A percentile compares a stretch with the other conserved stretches of the same genome.
Evolutionary conservation across 2,113 vertebrate species (phyloP).

Genomic region (Entomyzon cyanotis): DNA sequence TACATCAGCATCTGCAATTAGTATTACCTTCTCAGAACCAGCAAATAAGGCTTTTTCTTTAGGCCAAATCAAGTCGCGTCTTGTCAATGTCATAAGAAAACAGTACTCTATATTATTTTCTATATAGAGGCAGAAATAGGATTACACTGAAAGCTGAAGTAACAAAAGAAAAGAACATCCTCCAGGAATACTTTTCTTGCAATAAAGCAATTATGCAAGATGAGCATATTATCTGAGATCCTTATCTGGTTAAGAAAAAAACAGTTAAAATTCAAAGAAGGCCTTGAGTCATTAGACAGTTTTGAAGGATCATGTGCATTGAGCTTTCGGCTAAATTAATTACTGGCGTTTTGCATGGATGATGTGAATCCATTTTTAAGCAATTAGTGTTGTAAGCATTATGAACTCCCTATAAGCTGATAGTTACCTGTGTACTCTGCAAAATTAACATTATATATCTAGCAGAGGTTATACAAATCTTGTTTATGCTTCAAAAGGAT

Average conservation of each 20-base stretch:
- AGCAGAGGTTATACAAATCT: not conserved
- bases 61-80: not conserved
- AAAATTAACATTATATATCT: not conserved
- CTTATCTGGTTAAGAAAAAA: conserved; percentile 12
- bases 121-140: not conserved
- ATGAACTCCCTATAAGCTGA: not conserved
- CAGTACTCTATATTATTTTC: not conserved
- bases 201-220: conserved; percentile 22
- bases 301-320: not conserved
- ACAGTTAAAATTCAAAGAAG: not conserved
- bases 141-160: not conserved
- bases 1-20: not conserved
- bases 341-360: not conserved
- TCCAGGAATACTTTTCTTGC: not conserved
- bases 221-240: not conserved
- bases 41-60: not conserved
- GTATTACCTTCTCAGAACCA: not conserved
- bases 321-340: not conserved
- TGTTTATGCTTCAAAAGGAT: not conserved
- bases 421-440: not conserved
- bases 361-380: not conserved
- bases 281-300: not conserved
- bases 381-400: conserved; percentile 11
- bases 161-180: not conserved
- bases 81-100: not conserved